These are phyloP conservation scores for Scaptodrosophila lebanonensis DNA, from an alignment of 1,140 invertebrate genomes.

Conservation along the genomic window DNA sequence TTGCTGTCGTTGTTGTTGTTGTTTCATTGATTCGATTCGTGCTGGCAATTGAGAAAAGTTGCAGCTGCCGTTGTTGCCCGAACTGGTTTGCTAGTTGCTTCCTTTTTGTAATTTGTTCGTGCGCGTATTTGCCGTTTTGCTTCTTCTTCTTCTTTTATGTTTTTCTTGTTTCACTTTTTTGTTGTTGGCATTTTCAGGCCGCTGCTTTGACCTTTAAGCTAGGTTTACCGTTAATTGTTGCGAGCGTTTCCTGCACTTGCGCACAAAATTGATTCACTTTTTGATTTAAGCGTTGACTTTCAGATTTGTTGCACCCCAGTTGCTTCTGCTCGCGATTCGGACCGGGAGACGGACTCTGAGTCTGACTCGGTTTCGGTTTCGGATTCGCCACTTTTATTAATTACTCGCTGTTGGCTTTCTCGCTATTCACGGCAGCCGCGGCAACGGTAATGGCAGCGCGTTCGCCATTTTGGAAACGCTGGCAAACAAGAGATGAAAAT, in stretches of 20 bases:
- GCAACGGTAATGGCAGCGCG: too few relatives aligned
- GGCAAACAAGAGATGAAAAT: conserved; percentile 1
- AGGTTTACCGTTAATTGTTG: conserved; percentile 51
- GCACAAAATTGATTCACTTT: conserved; percentile 12
- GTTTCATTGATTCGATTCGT: conserved; percentile 47
- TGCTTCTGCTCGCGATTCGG: conserved; percentile 4
- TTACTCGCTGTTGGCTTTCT: conserved; percentile 24
- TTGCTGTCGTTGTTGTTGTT: conserved; percentile 25
- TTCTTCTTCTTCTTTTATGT: conserved; percentile 25
- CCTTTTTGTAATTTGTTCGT: conserved; percentile 69
- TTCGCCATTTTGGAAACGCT: conserved; percentile 37
- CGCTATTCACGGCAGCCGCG: conserved; percentile 23
- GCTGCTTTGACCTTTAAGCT: conserved; percentile 67
- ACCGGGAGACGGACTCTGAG: too few relatives aligned
- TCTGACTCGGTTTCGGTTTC: too few relatives aligned
- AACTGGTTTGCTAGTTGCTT: conserved; percentile 70
- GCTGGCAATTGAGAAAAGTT: conserved; percentile 45
- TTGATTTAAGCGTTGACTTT: conserved; percentile 2
- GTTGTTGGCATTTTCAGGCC: conserved; percentile 48
- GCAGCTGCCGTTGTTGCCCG: conserved; percentile 42
- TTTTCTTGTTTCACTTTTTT: conserved; percentile 28
- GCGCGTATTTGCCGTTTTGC: conserved; percentile 31
- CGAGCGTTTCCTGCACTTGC: conserved; percentile 50
- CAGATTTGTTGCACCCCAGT: not conserved
- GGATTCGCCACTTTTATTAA: not conserved